Evolutionary conservation across 2,113 vertebrate species (phyloP).

Genomic region (Campylomormyrus numenius): DNA sequence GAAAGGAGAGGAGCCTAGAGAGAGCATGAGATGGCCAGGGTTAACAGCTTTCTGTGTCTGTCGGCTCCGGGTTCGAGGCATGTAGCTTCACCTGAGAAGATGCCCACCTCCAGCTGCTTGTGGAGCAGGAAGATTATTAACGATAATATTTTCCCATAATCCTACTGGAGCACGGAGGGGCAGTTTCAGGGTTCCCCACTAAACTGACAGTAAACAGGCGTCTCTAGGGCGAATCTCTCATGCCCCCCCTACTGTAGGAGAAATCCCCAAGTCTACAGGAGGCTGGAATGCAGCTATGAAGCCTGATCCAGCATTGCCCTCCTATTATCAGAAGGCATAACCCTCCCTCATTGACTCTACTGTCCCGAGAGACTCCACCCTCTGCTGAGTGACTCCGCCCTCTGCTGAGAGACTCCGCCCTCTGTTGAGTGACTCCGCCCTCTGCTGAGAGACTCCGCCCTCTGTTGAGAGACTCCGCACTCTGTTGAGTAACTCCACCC

Average conservation of each 20-base stretch:
- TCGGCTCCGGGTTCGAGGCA: background rate
- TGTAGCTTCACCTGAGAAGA: background rate
- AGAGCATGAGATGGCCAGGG: background rate
- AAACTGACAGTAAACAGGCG: conserved; percentile 48
- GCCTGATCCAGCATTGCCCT: background rate
- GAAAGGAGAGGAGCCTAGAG: background rate
- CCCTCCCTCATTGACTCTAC: background rate
- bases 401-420: background rate
- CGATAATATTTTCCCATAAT: conserved; percentile 31
- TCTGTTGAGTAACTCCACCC: too few species aligned
- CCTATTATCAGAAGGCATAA: conserved; percentile 43
- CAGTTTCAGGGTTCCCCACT: conserved; percentile 36
- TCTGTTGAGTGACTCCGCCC: background rate
- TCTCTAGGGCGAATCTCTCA: conserved; percentile 35
- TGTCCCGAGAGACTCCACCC: background rate
- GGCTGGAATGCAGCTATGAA: background rate
- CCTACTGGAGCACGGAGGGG: conserved; percentile 21
- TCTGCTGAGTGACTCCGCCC: background rate
- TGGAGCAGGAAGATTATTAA: conserved; percentile 46
- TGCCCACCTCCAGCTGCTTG: conserved; percentile 29
- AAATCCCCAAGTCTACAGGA: background rate
- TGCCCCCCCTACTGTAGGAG: background rate
- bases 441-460: background rate
- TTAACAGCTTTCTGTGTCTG: background rate
- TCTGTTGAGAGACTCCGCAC: too few species aligned